These are phyloP conservation scores for Montifringilla adamsi DNA, from an alignment of 2,113 vertebrate genomes.

Conservation along the genomic window DNA sequence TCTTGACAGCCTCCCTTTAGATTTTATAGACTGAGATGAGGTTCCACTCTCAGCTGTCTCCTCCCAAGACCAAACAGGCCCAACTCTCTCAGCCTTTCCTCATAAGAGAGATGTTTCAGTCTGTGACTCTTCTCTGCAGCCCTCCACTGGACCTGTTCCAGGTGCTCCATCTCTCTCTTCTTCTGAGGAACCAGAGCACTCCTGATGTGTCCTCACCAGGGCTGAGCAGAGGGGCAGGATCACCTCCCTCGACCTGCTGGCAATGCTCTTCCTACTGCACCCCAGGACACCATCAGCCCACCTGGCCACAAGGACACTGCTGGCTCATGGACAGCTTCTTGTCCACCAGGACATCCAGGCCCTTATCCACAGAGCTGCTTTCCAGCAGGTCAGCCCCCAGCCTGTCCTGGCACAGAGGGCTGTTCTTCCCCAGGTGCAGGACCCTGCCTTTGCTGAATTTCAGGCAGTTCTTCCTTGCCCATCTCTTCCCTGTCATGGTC, in stretches of 20 bases:
- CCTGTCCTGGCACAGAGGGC: rapidly evolving
- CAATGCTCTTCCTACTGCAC: rapidly evolving
- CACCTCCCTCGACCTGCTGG: neutral
- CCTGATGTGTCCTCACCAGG: too few relatives aligned
- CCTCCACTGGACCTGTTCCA: neutral
- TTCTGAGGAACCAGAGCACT: neutral
- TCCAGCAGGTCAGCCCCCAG: rapidly evolving
- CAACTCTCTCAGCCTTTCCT: neutral
- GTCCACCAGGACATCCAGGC: neutral
- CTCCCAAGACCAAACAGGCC: neutral
- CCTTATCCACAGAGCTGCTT: neutral
- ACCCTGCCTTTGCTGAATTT: neutral
- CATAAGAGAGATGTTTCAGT: rapidly evolving
- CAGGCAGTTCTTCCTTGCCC: neutral
- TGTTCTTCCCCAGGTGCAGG: neutral
- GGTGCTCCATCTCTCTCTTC: neutral
- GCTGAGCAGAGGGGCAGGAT: neutral
- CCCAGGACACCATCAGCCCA: neutral
- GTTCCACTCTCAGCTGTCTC: neutral
- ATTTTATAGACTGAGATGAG: neutral
- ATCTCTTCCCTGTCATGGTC: rapidly evolving
- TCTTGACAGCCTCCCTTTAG: neutral
- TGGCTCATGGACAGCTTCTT: rapidly evolving
- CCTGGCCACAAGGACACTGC: neutral
- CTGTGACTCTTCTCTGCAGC: neutral